phyloP scores from a whole-genome alignment of 2,797 vertebrate species.

The Hybognathus amarus region DNA sequence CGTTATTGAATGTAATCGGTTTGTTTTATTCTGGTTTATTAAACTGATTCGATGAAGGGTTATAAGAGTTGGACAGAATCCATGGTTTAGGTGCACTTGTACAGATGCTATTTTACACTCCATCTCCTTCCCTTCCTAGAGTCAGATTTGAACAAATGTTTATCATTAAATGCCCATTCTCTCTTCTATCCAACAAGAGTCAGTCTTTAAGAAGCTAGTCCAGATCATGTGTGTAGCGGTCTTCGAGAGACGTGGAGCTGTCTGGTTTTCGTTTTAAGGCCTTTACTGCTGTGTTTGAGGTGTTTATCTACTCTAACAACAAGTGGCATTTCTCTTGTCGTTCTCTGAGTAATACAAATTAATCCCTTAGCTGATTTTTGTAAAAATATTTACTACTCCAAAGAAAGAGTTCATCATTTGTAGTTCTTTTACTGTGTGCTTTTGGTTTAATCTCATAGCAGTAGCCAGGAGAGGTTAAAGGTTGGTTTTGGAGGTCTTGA shows the following conservation, averaged over 20 bases:
- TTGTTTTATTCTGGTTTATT: conserved; percentile 2
- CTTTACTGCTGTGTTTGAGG: conserved; percentile 51
- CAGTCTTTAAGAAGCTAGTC: conserved; percentile 19
- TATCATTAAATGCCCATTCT: not conserved
- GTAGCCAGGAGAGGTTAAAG: conserved; percentile 63
- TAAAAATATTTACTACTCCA: conserved; percentile 51
- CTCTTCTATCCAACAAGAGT: not conserved
- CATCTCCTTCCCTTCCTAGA: conserved; percentile 1
- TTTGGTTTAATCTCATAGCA: conserved; percentile 57
- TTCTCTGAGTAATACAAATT: conserved; percentile 46
- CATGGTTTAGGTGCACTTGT: conserved; percentile 8
- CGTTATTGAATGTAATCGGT: conserved; percentile 28
- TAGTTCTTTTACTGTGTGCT: not conserved
- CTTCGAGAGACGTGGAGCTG: not conserved
- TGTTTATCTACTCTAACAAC: conserved; percentile 46
- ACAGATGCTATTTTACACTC: not conserved
- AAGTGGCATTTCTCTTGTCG: conserved; percentile 43
- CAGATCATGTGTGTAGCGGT: conserved; percentile 31
- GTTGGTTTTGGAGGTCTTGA: conserved; percentile 60
- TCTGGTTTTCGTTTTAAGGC: conserved; percentile 40
- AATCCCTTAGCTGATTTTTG: conserved; percentile 49
- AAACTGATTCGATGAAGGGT: conserved; percentile 3
- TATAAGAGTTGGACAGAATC: not conserved
- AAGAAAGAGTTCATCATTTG: conserved; percentile 37
- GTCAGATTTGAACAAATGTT: not conserved